Evolutionary conservation across 2,888 invertebrate genomes (phyloP), one percentile per base, ranked within the genome.

Genomic region (Byasa hedistus): DNA sequence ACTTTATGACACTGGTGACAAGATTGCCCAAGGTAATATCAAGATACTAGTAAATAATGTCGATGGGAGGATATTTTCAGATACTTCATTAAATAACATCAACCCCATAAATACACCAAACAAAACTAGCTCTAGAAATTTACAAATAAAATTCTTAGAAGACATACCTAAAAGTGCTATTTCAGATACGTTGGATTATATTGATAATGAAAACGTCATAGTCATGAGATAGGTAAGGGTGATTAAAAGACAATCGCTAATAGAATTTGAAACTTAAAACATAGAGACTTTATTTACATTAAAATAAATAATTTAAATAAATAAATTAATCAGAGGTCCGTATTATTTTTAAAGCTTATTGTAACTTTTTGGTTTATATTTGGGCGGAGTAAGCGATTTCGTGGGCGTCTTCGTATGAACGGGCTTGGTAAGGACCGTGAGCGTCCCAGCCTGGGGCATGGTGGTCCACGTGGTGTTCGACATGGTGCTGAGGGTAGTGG

Each of bases 401-500:
- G 75, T 93, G 93, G 58, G 92, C 91, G 72, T 93, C 93, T 75
- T 93, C 86, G 78, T 77, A 93, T 74, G 80, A 91, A 71, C 95
- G 91, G 68, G 93, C 94, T 85, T 95, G 94, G 81, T 93, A 93
- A 5, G 94, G 93, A 15, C 90, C 92, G 75, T 94, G 94, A 81
- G 83, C 85, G 77, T 88, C 93, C 93, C 86, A 91, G 24, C 83
- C 89, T n/a, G 92, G 86, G 17, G 89, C 84, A 69, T 90, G 91
- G 71, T 94, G 94, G 75, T 94, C 94, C 1, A 94, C 93, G 22
- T 94, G 94, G 68, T 94, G 94, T 69, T 96, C 95, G 65, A 95
- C 95, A 70, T 93, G 93, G 73, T 94, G 94, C 76, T 94, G 94
- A 44, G 95, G 95, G 80, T 96, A 96, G 84, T 97, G 96, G 73